A percentile compares a stretch with the other conserved stretches of the same genome.
Conservation (phyloP, 2,113 vertebrate species). For the Callipepla squamata region DNA sequence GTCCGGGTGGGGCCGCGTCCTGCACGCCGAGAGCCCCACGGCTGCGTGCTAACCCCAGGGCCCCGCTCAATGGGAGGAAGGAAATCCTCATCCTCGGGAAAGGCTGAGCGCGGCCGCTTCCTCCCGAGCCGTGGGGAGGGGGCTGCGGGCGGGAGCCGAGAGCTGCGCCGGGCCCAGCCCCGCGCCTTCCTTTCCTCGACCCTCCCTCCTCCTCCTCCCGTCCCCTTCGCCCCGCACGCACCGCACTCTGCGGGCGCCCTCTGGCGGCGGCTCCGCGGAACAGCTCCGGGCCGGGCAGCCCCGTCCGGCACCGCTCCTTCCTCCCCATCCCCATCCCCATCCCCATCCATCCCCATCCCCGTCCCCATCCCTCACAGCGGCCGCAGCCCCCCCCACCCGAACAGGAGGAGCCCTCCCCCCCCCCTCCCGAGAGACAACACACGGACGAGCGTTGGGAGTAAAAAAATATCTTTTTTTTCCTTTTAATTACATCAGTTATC, state of each 20-base stretch:
- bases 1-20: neutral
- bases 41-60: constrained; percentile 55
- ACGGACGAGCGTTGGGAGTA: constrained; percentile 78
- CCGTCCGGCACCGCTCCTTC: too few species aligned
- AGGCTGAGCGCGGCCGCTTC: constrained; percentile 47
- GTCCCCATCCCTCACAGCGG: too few species aligned
- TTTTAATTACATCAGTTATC: constrained; percentile 93
- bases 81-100: constrained; percentile 66
- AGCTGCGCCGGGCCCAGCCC: too few species aligned
- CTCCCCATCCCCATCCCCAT: too few species aligned
- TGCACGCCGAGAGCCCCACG: neutral
- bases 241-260: too few species aligned
- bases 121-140: constrained; percentile 15
- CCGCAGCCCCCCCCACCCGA: neutral
- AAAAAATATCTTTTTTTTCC: constrained; percentile 92
- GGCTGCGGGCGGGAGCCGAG: neutral
- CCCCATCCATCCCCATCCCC: too few species aligned
- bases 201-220: neutral
- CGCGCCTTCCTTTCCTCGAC: too few species aligned
- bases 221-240: too few species aligned
- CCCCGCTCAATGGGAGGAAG: constrained; percentile 66
- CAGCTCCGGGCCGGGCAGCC: too few species aligned
- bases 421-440: neutral
- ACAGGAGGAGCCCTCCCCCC: neutral
- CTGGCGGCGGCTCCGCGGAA: too few species aligned